phyloP scores from a whole-genome alignment of 2,888 invertebrate species.

The Adela reaumurella region DNA sequence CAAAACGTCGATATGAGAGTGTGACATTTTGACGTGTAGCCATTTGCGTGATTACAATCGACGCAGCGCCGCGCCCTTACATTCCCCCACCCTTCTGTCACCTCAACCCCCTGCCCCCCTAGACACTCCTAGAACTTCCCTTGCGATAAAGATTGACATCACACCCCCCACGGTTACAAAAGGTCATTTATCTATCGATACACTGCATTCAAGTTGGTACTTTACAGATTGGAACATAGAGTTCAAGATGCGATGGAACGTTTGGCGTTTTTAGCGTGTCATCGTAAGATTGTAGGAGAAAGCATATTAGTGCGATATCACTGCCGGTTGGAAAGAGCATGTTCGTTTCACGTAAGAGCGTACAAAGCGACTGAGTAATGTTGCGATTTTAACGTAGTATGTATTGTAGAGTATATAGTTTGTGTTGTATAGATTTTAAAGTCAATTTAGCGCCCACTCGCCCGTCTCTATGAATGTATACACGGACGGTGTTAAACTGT shows the following conservation, averaged over 20 bases:
- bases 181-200: slow-evolving; percentile 35
- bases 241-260: slow-evolving; percentile 20
- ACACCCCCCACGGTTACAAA: slow-evolving; percentile 37
- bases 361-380: no score
- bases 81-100: no score
- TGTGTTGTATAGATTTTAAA: no score
- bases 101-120: slow-evolving; percentile 20
- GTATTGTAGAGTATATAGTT: no score
- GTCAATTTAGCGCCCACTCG: no score
- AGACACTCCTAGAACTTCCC: slow-evolving; percentile 40
- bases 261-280: slow-evolving; percentile 36
- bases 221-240: slow-evolving; percentile 20
- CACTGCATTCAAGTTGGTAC: slow-evolving; percentile 23
- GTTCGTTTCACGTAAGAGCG: slow-evolving; percentile 33
- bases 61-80: slow-evolving; percentile 46
- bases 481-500: no score
- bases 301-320: slow-evolving; percentile 52
- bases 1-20: slow-evolving; percentile 39
- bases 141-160: slow-evolving; percentile 55
- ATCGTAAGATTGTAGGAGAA: slow-evolving; percentile 49
- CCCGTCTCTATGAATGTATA: no score
- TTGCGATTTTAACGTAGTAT: no score
- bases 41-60: slow-evolving; percentile 56
- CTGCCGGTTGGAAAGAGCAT: slow-evolving; percentile 42
- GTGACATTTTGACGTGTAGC: slow-evolving; percentile 51